Evolutionary conservation across 2,113 vertebrate genomes (phyloP).

Genomic region (Pterocles gutturalis): DNA sequence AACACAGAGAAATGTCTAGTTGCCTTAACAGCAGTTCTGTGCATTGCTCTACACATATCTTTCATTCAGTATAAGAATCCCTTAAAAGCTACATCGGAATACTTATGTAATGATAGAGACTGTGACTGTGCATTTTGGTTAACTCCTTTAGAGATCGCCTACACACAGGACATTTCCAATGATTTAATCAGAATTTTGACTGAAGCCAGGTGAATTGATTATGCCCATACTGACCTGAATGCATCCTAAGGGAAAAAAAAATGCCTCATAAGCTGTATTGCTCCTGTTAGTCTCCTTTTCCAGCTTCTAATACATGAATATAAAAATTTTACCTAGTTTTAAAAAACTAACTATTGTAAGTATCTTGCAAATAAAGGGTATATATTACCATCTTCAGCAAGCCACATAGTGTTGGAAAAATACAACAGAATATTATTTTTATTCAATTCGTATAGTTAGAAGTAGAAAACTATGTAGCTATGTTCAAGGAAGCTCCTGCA

Average conservation of each 20-base stretch:
- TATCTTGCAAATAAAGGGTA: not conserved
- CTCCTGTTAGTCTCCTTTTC: not conserved
- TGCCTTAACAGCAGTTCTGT: not conserved
- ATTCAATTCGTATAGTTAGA: not conserved
- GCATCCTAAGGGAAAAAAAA: not conserved
- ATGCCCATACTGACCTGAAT: not conserved
- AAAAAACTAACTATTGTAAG: not conserved
- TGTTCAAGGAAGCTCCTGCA: not conserved
- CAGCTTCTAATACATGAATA: not conserved
- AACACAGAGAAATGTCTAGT: not conserved
- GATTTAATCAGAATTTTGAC: not conserved
- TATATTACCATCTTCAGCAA: not conserved
- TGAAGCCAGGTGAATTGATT: not conserved
- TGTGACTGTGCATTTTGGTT: not conserved
- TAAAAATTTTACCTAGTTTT: not conserved
- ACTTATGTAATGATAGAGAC: not conserved
- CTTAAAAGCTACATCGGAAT: not conserved
- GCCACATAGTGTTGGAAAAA: not conserved
- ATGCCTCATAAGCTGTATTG: not conserved
- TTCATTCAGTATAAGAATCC: not conserved
- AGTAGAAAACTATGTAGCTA: not conserved
- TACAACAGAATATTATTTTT: not conserved
- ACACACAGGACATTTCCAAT: not conserved
- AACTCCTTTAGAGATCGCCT: not conserved
- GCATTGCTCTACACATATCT: not conserved